Conservation (phyloP, 2,888 invertebrate genomes). For the Drosophila sordidula region DNA sequence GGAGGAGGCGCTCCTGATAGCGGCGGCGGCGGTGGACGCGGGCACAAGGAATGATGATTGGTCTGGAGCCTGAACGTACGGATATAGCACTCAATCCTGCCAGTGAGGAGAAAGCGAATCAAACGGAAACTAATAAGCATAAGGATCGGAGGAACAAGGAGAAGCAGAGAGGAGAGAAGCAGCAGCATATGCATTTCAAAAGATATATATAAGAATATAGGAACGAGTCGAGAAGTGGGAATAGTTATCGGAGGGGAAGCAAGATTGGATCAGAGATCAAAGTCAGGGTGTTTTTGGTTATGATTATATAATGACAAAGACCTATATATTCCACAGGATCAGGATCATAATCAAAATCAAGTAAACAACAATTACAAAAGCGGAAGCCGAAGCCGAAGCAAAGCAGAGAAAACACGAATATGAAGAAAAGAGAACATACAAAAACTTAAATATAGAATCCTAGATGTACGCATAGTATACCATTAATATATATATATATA, state of each 20-base stretch:
- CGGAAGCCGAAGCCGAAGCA: not conserved
- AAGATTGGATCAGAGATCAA: conserved; percentile 30
- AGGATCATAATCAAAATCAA: conserved; percentile 1
- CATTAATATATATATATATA: conserved; percentile 4
- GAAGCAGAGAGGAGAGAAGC: not conserved
- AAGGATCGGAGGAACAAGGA: not conserved
- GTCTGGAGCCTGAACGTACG: conserved; percentile 6
- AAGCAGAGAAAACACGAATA: not conserved
- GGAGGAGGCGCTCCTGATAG: conserved; percentile 19
- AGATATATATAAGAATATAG: not conserved
- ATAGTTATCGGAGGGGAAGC: not conserved
- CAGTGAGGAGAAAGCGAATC: conserved; percentile 48
- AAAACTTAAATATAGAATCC: conserved; percentile 15
- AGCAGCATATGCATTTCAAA: conserved; percentile 39
- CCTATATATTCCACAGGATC: conserved; percentile 37
- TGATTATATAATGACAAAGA: not conserved
- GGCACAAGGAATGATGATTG: conserved; percentile 41
- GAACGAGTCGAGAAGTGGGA: not conserved
- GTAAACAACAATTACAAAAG: not conserved
- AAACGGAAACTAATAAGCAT: conserved; percentile 20
- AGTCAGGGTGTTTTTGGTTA: conserved; percentile 32
- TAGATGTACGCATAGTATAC: conserved; percentile 20
- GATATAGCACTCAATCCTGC: conserved; percentile 43
- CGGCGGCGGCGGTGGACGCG: conserved; percentile 9
- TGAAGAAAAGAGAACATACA: conserved; percentile 9